phyloP scores from a whole-genome alignment of 2,797 vertebrate genomes.

The Alca torda region DNA sequence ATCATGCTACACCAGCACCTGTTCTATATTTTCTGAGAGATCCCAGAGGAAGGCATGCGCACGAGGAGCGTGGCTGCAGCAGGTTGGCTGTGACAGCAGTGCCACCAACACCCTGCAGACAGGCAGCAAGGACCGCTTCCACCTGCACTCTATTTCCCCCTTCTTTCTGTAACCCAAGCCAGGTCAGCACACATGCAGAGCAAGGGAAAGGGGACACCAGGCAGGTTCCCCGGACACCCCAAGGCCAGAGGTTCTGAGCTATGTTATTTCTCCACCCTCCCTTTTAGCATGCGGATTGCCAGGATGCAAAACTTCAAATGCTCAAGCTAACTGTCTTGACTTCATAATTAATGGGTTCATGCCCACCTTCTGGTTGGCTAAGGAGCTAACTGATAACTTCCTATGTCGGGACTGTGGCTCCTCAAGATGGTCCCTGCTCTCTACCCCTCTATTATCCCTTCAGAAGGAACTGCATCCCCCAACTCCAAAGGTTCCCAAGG shows the following conservation, averaged over 20 bases:
- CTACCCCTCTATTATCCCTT: background rate
- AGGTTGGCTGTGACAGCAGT: background rate
- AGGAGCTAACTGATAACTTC: background rate
- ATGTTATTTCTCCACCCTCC: background rate
- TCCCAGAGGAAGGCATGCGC: background rate
- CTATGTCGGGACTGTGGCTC: background rate
- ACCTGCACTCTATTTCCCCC: no score
- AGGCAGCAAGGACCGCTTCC: background rate
- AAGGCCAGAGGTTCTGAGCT: background rate
- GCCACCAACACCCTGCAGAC: background rate
- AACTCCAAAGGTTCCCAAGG: background rate
- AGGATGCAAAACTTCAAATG: background rate
- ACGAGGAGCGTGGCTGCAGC: accelerated
- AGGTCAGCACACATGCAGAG: background rate
- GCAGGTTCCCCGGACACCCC: background rate
- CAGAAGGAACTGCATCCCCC: background rate
- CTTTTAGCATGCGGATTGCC: background rate
- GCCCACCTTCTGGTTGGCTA: background rate
- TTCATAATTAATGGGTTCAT: background rate
- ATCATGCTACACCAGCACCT: background rate
- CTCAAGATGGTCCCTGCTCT: background rate
- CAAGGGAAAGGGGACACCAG: background rate
- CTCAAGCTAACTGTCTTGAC: background rate
- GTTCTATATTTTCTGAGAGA: background rate
- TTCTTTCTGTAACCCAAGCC: background rate